phyloP scores from a whole-genome alignment of 2,113 vertebrate species.

The Coptodon bakossiorum region DNA sequence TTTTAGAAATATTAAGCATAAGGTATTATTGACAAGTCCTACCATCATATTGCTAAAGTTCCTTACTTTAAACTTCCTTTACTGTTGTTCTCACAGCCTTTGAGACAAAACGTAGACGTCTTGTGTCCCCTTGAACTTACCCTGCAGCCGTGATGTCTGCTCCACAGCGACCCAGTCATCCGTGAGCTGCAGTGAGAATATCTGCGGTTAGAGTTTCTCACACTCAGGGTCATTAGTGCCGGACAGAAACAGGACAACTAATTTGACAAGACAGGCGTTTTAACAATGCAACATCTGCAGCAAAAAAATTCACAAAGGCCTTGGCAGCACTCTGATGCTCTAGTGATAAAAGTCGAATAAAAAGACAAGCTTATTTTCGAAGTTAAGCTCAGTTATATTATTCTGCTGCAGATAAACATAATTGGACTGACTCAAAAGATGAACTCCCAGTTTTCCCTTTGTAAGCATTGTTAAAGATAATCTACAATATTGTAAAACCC shows the following conservation, averaged over 20 bases:
- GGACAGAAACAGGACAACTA: slow-evolving; percentile 12
- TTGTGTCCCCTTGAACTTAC: slow-evolving; percentile 6
- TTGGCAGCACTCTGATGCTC: neutral
- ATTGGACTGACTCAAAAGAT: neutral
- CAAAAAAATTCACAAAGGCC: neutral
- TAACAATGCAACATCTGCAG: neutral
- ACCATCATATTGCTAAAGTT: neutral
- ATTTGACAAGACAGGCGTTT: slow-evolving; percentile 9
- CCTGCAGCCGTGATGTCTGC: neutral
- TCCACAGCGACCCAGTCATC: slow-evolving; percentile 32
- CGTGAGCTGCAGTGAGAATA: slow-evolving; percentile 62
- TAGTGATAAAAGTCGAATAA: neutral
- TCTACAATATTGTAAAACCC: neutral
- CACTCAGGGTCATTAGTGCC: slow-evolving; percentile 30
- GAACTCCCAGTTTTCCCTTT: neutral
- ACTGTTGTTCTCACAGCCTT: neutral
- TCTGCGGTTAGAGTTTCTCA: slow-evolving; percentile 60
- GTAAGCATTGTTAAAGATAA: neutral
- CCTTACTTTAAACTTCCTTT: neutral
- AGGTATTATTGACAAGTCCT: neutral
- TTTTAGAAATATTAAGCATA: neutral
- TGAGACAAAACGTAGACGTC: neutral
- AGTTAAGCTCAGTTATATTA: neutral
- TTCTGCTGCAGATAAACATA: neutral
- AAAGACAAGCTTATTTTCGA: neutral